phyloP scores from a whole-genome alignment of 2,888 invertebrate species.

The Rhamnusium bicolor region DNA sequence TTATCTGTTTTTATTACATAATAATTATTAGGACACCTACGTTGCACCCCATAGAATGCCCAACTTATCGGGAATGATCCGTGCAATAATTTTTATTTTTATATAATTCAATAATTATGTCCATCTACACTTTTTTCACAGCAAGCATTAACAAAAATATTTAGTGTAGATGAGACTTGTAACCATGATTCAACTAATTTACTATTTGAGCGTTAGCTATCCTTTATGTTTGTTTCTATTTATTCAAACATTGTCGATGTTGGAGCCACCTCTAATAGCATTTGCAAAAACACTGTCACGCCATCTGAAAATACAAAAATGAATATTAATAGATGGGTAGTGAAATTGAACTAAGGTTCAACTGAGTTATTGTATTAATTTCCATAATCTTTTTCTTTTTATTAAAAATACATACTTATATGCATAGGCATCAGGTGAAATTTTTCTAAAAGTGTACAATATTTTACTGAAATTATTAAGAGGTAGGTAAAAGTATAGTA shows the following conservation, averaged over 20 bases:
- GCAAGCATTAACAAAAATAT: conserved; percentile 39
- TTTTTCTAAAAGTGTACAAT: too few relatives aligned
- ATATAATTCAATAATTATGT: conserved; percentile 33
- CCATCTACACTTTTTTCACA: conserved; percentile 27
- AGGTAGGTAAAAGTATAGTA: too few relatives aligned
- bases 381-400: too few relatives aligned
- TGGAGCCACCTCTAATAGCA: conserved; percentile 92
- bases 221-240: conserved; percentile 64
- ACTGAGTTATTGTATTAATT: too few relatives aligned
- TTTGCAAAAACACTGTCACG: conserved; percentile 91
- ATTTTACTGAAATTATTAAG: too few relatives aligned
- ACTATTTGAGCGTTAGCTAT: conserved; percentile 43
- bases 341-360: too few relatives aligned
- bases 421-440: too few relatives aligned
- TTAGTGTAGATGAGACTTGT: conserved; percentile 49
- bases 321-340: neutral
- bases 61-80: conserved; percentile 74
- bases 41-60: conserved; percentile 63
- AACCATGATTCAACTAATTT: conserved; percentile 55
- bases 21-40: conserved; percentile 44
- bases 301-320: conserved; percentile 78
- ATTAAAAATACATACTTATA: too few relatives aligned
- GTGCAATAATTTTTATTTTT: conserved; percentile 71
- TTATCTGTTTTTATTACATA: conserved; percentile 30
- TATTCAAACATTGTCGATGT: conserved; percentile 84